Base-by-base conservation (phyloP, 2,797 vertebrate species). In the Otus scops region DNA sequence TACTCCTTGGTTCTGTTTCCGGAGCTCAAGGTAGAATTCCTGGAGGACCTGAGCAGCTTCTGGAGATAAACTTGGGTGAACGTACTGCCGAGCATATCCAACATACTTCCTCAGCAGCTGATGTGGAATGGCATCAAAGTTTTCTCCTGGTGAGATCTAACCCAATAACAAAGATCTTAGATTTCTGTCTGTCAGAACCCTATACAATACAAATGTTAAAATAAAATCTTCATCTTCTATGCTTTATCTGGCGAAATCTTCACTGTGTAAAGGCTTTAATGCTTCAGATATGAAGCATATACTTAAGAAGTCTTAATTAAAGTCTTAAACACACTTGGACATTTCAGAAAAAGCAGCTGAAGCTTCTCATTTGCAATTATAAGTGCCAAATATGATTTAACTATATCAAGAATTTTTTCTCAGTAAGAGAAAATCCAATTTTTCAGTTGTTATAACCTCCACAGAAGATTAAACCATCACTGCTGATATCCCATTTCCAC, bases 1-100 rank as follows among this genome's bases (percentile, higher is more conserved):
- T 63, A 97, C 97, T 13, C 98, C 95, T 77, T 99, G 98, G n/a
- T 98, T 98, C 97, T 99, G 99, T 73, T 98, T 98, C 88, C 99
- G 98, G 48, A 99, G 98, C 59, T 99, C 98, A 22, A 99, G 98
- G 96, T 99, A 99, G 98, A 99, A 99, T 59, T 98, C 97, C 96
- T 99, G 99, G 34, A 99, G 98, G 18, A 98, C 98, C 57, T 98
- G 97, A 10, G 99, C 99, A 24, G 99, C 99, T 80, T 99, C 99
- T 24, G 97, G 85, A n/a, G 99, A 99, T 18, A 99, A 92, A 9
- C 57, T 94, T 7, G 99, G 99, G 47, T 97, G 98, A 64, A 99
- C 99, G 3, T 99, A 99, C 91, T 99, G 99, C 27, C 99, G 98
- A 36, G 99, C 99, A 9, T 99, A 99, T 43, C 99, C 99, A 5